Conservation (phyloP, 2,888 invertebrate genomes). For the Leptodirus hochenwartii region DNA sequence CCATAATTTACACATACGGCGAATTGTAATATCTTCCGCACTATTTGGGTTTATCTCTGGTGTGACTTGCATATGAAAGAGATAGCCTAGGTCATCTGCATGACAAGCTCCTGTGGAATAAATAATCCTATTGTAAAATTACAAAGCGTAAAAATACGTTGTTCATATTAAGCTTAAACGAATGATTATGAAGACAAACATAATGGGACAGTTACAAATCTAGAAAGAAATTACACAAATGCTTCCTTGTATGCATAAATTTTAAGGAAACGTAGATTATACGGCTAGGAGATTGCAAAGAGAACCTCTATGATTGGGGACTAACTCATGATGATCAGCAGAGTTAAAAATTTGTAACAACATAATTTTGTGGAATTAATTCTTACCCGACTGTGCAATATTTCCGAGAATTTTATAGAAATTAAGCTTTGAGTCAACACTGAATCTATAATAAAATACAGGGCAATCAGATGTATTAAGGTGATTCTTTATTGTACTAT, state of each 20-base stretch:
- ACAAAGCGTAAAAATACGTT: not conserved
- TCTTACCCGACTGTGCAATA: conserved; percentile 12
- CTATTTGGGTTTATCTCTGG: conserved; percentile 12
- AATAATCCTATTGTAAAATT: not conserved
- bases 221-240: too few species aligned
- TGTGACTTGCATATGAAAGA: conserved; percentile 15
- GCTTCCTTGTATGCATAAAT: too few species aligned
- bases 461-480: conserved; percentile 11
- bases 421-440: conserved; percentile 13
- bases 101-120: conserved; percentile 16
- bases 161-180: conserved; percentile 1
- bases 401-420: conserved; percentile 12
- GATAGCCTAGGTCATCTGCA: conserved; percentile 18
- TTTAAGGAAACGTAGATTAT: too few species aligned
- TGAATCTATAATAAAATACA: conserved; percentile 16
- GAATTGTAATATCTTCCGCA: conserved; percentile 13
- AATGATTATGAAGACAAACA: conserved; percentile 1
- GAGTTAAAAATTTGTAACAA: too few species aligned
- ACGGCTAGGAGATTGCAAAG: too few species aligned
- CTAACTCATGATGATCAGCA: too few species aligned
- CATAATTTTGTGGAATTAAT: too few species aligned
- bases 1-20: conserved; percentile 17
- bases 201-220: too few species aligned
- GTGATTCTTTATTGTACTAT: conserved; percentile 13
- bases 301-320: too few species aligned